Percentiles rank a stretch among this genome's conserved stretches.
Evolutionary conservation across 2,797 vertebrate genomes (phyloP).

Genomic region (Chloroceryle inda): DNA sequence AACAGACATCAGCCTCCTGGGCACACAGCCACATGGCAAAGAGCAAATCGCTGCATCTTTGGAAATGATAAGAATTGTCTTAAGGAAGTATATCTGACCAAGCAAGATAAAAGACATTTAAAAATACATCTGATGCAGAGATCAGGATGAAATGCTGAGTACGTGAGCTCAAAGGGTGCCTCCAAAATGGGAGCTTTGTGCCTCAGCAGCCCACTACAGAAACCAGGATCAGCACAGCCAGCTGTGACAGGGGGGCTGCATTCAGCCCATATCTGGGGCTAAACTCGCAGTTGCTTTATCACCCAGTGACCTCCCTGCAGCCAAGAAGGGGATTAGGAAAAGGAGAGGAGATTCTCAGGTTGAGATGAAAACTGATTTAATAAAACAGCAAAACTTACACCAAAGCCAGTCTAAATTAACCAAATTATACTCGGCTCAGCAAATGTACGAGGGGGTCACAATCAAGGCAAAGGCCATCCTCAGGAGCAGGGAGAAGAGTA

Average conservation of each 20-base stretch:
- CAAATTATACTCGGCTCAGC: neutral
- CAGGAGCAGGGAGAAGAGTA: neutral
- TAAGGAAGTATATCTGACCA: neutral
- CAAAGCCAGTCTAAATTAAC: neutral
- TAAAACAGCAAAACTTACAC: neutral
- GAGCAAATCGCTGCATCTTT: neutral
- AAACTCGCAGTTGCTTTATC: neutral
- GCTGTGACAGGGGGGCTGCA: neutral
- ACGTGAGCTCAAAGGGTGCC: accelerated
- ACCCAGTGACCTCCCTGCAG: neutral
- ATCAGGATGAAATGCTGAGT: neutral
- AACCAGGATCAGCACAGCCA: neutral
- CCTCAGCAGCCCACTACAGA: neutral
- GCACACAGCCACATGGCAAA: neutral
- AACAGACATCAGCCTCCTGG: neutral
- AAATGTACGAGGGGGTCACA: neutral
- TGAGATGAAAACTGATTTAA: neutral
- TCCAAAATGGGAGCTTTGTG: accelerated
- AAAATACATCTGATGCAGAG: neutral
- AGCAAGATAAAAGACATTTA: neutral
- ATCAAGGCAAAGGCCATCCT: neutral
- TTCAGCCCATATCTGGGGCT: neutral
- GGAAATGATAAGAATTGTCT: neutral
- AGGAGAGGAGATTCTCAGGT: neutral
- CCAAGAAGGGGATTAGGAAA: neutral